Evolutionary conservation across 1,140 invertebrate species (phyloP).

Genomic region (Zaprionus nigranus): DNA sequence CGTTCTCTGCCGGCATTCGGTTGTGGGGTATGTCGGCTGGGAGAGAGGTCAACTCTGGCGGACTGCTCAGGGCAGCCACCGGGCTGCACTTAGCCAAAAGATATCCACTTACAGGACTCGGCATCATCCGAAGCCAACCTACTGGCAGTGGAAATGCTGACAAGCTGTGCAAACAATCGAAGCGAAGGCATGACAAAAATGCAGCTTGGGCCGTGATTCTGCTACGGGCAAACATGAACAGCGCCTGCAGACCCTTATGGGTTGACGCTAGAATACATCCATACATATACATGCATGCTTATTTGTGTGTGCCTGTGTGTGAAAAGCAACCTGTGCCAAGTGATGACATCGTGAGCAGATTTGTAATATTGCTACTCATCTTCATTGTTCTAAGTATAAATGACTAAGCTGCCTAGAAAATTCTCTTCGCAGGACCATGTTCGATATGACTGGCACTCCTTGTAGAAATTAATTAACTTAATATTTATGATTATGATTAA

Average conservation of each 20-base stretch:
- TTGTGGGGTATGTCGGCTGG: not conserved
- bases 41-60: slow-evolving; percentile 11
- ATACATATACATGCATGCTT: not conserved
- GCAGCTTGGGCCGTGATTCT: slow-evolving; percentile 49
- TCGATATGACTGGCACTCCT: too few species aligned
- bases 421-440: not conserved
- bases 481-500: too few species aligned
- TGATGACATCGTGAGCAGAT: slow-evolving; percentile 20
- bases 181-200: slow-evolving; percentile 48
- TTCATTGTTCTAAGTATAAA: not conserved
- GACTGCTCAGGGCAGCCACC: not conserved
- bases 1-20: slow-evolving; percentile 19
- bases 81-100: slow-evolving; percentile 61
- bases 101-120: slow-evolving; percentile 59
- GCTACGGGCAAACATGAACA: slow-evolving; percentile 34
- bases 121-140: slow-evolving; percentile 26
- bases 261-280: slow-evolving; percentile 36
- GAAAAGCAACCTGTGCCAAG: slow-evolving; percentile 3
- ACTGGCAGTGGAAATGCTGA: slow-evolving; percentile 53
- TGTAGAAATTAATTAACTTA: too few species aligned
- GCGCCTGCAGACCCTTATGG: slow-evolving; percentile 34
- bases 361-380: not conserved
- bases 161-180: slow-evolving; percentile 68
- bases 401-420: not conserved
- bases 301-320: not conserved